These are phyloP conservation scores for Caenorhabditis sp. DNA, from an alignment of 2,888 invertebrate genomes.

Conservation along the genomic window DNA sequence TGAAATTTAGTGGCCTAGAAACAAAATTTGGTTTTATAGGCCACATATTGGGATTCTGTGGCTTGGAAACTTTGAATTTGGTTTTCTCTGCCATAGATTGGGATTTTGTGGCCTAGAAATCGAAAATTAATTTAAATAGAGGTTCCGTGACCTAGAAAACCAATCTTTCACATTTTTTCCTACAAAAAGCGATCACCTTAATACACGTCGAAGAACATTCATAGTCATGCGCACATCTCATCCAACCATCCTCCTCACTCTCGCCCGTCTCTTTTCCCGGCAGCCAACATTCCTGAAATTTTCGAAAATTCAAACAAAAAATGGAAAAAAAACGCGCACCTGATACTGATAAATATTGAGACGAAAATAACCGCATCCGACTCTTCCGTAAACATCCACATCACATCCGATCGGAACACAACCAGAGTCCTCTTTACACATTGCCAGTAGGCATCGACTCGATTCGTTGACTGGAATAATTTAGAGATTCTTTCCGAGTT, in stretches of 20 bases:
- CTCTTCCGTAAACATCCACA: constrained; percentile 57
- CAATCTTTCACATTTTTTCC: too few relatives aligned
- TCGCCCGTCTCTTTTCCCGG: constrained; percentile 67
- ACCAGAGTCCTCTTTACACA: constrained; percentile 67
- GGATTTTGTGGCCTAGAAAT: too few relatives aligned
- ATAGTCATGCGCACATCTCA: constrained; percentile 67
- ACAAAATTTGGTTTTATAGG: too few relatives aligned
- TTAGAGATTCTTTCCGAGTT: neutral
- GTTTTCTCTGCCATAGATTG: too few relatives aligned
- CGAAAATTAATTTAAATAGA: too few relatives aligned
- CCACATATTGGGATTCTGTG: too few relatives aligned
- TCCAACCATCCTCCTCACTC: constrained; percentile 65
- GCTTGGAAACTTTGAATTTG: too few relatives aligned
- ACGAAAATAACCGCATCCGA: constrained; percentile 69
- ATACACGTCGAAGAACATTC: constrained; percentile 68
- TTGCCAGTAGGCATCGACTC: constrained; percentile 64
- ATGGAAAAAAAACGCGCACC: constrained; percentile 29
- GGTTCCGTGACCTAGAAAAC: too few relatives aligned
- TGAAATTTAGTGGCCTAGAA: too few relatives aligned
- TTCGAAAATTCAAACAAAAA: too few relatives aligned
- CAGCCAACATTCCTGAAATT: constrained; percentile 67
- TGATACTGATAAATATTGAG: constrained; percentile 69
- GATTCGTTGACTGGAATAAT: constrained; percentile 61
- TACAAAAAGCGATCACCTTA: constrained; percentile 46
- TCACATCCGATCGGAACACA: constrained; percentile 67